phyloP scores from a whole-genome alignment of 2,113 vertebrate genomes.

The Telmatochromis brachygnathus region DNA sequence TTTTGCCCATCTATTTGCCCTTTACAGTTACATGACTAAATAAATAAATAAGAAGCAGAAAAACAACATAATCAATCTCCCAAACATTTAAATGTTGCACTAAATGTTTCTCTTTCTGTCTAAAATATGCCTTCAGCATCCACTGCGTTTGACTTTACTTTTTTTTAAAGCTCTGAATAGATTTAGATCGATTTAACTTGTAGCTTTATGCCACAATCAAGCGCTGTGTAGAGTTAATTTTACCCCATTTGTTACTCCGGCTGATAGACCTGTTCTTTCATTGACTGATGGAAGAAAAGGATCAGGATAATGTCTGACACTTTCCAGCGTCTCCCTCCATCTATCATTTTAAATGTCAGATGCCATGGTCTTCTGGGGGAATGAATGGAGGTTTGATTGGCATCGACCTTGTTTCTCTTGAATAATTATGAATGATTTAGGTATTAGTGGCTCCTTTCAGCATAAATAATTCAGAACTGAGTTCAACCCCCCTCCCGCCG shows the following conservation, averaged over 20 bases:
- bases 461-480: constrained; percentile 61
- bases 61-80: background rate
- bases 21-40: background rate
- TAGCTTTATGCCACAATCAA: background rate
- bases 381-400: constrained; percentile 50
- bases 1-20: background rate
- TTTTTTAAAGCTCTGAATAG: background rate
- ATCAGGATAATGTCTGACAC: constrained; percentile 23
- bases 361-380: background rate
- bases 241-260: constrained; percentile 1
- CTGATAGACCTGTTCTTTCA: constrained; percentile 24
- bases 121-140: background rate
- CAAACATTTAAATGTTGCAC: background rate
- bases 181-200: background rate
- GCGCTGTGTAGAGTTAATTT: background rate
- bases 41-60: background rate
- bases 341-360: constrained; percentile 33
- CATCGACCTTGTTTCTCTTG: constrained; percentile 50
- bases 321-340: background rate
- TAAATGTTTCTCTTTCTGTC: background rate
- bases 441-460: constrained; percentile 50
- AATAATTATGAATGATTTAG: constrained; percentile 63
- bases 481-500: background rate
- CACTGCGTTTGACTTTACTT: background rate
- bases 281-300: constrained; percentile 20